These are phyloP conservation scores for Dascillus cervinus DNA, from an alignment of 2,888 invertebrate genomes.

Conservation along the genomic window DNA sequence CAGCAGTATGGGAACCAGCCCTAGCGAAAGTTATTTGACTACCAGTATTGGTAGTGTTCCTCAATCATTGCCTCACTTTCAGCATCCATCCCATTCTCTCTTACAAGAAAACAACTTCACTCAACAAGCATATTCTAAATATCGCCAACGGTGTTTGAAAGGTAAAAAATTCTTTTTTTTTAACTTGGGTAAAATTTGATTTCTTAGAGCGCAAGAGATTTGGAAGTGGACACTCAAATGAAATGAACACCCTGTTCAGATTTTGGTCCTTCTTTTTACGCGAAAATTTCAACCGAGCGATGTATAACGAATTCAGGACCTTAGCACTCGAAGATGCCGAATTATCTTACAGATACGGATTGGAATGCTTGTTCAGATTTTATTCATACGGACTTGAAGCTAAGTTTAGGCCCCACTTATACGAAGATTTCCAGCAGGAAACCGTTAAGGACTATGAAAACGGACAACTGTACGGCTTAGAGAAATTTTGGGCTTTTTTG, in stretches of 20 bases:
- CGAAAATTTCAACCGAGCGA: conserved; percentile 95
- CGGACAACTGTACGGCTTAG: conserved; percentile 94
- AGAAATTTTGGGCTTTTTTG: conserved; percentile 99
- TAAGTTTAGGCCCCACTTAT: conserved; percentile 91
- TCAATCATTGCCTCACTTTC: conserved; percentile 80
- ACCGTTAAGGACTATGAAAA: conserved; percentile 83
- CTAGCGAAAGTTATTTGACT: conserved; percentile 55
- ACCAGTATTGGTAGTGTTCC: conserved; percentile 55
- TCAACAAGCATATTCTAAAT: conserved; percentile 95
- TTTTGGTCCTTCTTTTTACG: conserved; percentile 99
- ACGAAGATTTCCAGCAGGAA: conserved; percentile 92
- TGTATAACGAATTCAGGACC: conserved; percentile 93
- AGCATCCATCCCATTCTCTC: conserved; percentile 92
- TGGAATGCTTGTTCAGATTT: conserved; percentile 90
- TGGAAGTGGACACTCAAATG: conserved; percentile 92
- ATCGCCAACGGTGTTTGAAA: conserved; percentile 87
- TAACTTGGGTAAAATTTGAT: conserved; percentile 1
- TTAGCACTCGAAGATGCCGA: conserved; percentile 91
- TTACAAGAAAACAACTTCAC: conserved; percentile 96
- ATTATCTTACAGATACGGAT: conserved; percentile 79
- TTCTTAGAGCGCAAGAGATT: conserved; percentile 76
- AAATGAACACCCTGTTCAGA: conserved; percentile 98
- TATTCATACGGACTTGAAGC: conserved; percentile 96
- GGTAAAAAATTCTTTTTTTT: conserved; percentile 44
- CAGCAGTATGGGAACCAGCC: conserved; percentile 73